phyloP scores from a whole-genome alignment of 2,797 vertebrate genomes.

The Periophthalmus magnuspinnatus region DNA sequence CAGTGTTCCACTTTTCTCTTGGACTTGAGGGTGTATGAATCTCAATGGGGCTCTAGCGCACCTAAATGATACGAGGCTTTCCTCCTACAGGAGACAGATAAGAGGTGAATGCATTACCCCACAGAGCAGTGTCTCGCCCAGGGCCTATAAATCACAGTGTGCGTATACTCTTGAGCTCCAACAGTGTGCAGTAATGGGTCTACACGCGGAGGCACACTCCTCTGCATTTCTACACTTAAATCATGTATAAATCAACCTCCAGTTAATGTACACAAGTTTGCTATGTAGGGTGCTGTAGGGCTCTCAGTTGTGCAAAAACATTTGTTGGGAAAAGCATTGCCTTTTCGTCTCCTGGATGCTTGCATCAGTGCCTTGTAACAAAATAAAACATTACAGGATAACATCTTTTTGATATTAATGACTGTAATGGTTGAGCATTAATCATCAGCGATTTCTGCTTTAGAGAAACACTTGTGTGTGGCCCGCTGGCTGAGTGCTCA shows the following conservation, averaged over 20 bases:
- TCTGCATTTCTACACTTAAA: conserved; percentile 27
- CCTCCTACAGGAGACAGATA: conserved; percentile 69
- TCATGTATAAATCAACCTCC: conserved; percentile 37
- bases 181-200: conserved; percentile 32
- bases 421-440: conserved; percentile 3
- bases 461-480: conserved; percentile 21
- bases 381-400: conserved; percentile 14
- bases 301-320: not conserved
- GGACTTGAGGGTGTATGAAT: conserved; percentile 45
- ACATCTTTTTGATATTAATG: conserved; percentile 27
- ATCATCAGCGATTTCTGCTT: conserved; percentile 21
- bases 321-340: not conserved
- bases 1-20: conserved; percentile 27
- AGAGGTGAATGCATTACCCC: conserved; percentile 74
- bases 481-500: conserved; percentile 15
- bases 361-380: not conserved
- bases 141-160: conserved; percentile 73
- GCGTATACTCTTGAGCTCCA: conserved; percentile 42
- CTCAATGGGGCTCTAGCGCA: conserved; percentile 30
- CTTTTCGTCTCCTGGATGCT: not conserved
- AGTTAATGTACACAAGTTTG: too few species aligned
- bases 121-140: conserved; percentile 55
- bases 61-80: conserved; percentile 58
- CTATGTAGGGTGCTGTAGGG: not conserved
- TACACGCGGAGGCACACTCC: conserved; percentile 21